Evolutionary conservation across 2,797 vertebrate genomes (phyloP).

Genomic region (Sebastes ruberrimus): DNA sequence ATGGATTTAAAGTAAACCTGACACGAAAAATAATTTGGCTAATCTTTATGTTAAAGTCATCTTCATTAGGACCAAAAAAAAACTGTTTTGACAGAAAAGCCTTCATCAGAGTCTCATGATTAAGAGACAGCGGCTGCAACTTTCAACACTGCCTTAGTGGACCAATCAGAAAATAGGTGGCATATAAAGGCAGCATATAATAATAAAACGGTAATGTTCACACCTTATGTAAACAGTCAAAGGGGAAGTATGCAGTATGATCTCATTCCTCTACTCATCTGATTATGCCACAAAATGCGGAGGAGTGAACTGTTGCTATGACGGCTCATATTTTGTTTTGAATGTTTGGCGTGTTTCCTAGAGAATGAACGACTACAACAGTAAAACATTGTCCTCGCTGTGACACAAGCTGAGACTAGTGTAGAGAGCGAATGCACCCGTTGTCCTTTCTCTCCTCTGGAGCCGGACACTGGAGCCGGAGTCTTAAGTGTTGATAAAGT

Average conservation of each 20-base stretch:
- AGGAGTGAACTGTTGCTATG: neutral
- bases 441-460: neutral
- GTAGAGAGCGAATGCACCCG: neutral
- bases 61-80: neutral
- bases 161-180: neutral
- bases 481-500: constrained; percentile 51
- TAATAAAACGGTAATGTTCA: neutral
- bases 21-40: neutral
- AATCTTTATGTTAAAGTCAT: neutral
- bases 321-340: neutral
- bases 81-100: neutral
- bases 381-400: neutral
- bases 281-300: neutral
- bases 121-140: neutral
- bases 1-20: neutral
- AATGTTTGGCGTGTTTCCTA: neutral
- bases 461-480: constrained; percentile 4
- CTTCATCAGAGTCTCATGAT: neutral
- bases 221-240: neutral
- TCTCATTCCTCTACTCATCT: neutral
- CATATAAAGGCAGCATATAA: neutral
- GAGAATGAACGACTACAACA: neutral
- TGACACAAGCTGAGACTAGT: neutral
- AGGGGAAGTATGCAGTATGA: neutral
- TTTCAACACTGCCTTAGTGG: neutral